Conservation (phyloP, 2,888 invertebrate species). For the Xestia c-nigrum region DNA sequence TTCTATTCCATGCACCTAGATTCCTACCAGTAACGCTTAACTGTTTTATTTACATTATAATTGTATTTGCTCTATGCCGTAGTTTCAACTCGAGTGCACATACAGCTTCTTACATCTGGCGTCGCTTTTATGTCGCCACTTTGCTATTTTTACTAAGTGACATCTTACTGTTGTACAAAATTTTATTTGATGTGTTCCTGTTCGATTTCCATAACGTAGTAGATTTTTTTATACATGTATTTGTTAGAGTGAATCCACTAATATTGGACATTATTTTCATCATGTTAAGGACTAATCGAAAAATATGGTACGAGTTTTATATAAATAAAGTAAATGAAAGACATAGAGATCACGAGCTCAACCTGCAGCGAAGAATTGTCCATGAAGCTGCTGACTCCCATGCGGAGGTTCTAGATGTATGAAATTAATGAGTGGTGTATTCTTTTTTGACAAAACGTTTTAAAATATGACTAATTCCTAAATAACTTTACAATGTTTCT, state of each 20-base stretch:
- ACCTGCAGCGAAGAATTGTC: neutral
- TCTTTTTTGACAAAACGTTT: neutral
- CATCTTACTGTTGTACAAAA: neutral
- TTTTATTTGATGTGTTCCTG: rapidly evolving
- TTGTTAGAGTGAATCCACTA: neutral
- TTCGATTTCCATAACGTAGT: rapidly evolving
- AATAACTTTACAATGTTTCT: too few relatives aligned
- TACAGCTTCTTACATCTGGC: neutral
- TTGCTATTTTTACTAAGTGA: neutral
- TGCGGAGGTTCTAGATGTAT: neutral
- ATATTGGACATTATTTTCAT: neutral
- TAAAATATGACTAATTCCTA: too few relatives aligned
- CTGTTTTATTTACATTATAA: neutral
- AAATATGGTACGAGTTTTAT: neutral
- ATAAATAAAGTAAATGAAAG: neutral
- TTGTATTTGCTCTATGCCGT: conserved; percentile 1
- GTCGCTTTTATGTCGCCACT: conserved; percentile 2
- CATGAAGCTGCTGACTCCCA: neutral
- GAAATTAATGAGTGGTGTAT: neutral
- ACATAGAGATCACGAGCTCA: neutral
- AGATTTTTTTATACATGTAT: neutral
- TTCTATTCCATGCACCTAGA: too few relatives aligned
- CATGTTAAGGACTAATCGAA: neutral
- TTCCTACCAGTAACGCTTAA: neutral
- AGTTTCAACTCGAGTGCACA: neutral